These are phyloP conservation scores for Psilopsiagon aurifrons DNA, from an alignment of 2,113 vertebrate genomes.

Conservation along the genomic window DNA sequence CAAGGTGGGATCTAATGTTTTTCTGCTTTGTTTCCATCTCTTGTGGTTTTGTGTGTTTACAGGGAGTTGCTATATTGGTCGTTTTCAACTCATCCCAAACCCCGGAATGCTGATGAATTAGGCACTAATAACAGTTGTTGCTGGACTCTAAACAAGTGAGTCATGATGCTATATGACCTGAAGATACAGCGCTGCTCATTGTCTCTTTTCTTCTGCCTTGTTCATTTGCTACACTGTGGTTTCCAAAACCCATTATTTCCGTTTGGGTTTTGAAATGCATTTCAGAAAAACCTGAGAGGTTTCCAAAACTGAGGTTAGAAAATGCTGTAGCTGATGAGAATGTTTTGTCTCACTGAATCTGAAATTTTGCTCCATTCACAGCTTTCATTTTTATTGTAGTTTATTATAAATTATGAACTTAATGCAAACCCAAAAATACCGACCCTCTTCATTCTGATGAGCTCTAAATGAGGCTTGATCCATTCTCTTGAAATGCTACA, in stretches of 20 bases:
- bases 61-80: background rate
- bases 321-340: background rate
- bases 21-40: background rate
- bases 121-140: background rate
- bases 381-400: background rate
- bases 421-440: background rate
- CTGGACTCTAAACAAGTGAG: constrained; percentile 12
- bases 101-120: background rate
- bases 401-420: background rate
- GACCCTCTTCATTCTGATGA: background rate
- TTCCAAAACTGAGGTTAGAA: constrained; percentile 7
- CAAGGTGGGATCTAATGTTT: background rate
- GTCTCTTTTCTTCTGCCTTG: background rate
- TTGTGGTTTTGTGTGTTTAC: background rate
- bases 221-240: background rate
- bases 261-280: background rate
- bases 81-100: background rate
- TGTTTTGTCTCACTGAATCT: background rate
- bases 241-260: constrained; percentile 5
- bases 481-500: background rate
- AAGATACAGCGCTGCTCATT: background rate
- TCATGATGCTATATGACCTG: background rate
- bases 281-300: background rate
- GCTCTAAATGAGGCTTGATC: background rate
- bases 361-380: constrained; percentile 4